phyloP scores from a whole-genome alignment of 2,888 invertebrate genomes.

The Rhyacophila evoluta region DNA sequence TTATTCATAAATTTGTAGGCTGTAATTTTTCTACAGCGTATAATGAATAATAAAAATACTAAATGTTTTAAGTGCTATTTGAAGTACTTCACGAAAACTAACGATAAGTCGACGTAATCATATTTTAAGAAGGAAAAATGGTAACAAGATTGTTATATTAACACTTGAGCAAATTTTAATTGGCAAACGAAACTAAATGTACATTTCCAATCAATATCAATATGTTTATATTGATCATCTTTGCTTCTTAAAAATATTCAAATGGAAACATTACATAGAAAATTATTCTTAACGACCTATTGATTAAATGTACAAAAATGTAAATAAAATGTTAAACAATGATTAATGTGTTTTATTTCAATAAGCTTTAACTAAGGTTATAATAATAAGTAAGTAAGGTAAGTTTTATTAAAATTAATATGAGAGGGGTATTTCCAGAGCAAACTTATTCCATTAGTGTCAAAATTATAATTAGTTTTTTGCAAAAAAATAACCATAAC shows the following conservation, averaged over 20 bases:
- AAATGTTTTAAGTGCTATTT: neutral
- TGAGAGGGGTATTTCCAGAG: too few species aligned
- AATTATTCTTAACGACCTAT: slow-evolving; percentile 32
- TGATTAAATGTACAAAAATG: slow-evolving; percentile 48
- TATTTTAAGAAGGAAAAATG: neutral
- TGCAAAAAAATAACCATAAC: too few species aligned
- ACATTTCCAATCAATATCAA: slow-evolving; percentile 11
- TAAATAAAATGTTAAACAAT: slow-evolving; percentile 51
- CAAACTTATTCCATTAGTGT: too few species aligned
- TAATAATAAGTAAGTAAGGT: too few species aligned
- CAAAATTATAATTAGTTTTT: too few species aligned
- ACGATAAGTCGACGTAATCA: neutral
- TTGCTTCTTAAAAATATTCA: slow-evolving; percentile 8
- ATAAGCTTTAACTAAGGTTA: too few species aligned
- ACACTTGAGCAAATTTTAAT: neutral
- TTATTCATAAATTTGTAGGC: too few species aligned
- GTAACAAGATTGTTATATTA: neutral
- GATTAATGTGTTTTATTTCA: neutral
- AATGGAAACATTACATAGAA: slow-evolving; percentile 15
- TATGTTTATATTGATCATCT: neutral
- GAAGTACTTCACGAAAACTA: neutral
- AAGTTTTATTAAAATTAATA: too few species aligned
- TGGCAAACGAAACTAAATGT: neutral
- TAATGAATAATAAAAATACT: neutral
- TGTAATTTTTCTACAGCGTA: too few species aligned